phyloP scores from a whole-genome alignment of 2,113 vertebrate species.

The Lota lota region DNA sequence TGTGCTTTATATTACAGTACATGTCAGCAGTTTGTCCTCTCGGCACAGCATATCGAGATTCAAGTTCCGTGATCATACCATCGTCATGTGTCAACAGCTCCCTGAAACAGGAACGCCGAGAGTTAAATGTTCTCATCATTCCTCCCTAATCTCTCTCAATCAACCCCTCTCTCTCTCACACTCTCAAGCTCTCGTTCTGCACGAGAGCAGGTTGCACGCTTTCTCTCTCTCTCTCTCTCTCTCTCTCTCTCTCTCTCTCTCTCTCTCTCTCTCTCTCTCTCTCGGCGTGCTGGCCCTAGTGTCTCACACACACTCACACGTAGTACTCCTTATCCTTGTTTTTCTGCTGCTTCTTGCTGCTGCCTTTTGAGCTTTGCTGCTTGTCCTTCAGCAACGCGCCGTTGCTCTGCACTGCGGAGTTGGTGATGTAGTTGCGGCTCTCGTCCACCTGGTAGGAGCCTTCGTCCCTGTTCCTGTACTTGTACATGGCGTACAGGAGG shows the following conservation, averaged over 20 bases:
- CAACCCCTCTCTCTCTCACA: slow-evolving; percentile 10
- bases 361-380: slow-evolving; percentile 90
- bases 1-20: slow-evolving; percentile 97
- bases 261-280: slow-evolving; percentile 18
- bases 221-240: slow-evolving; percentile 17
- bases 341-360: slow-evolving; percentile 98
- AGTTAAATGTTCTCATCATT: slow-evolving; percentile 33
- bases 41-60: slow-evolving; percentile 68
- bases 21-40: slow-evolving; percentile 80
- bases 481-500: slow-evolving; percentile 99
- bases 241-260: slow-evolving; percentile 8
- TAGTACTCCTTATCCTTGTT: slow-evolving; percentile 99
- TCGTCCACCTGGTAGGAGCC: slow-evolving; percentile 99
- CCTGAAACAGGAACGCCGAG: slow-evolving; percentile 65
- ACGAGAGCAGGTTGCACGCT: slow-evolving; percentile 33
- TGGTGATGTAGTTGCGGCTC: slow-evolving; percentile 99
- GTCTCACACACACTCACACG: slow-evolving; percentile 78
- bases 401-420: slow-evolving; percentile 96
- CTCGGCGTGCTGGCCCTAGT: background rate
- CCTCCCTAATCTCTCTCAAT: slow-evolving; percentile 55
- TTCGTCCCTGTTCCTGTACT: slow-evolving; percentile 99
- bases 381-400: slow-evolving; percentile 97
- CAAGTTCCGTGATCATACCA: slow-evolving; percentile 73
- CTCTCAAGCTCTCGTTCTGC: slow-evolving; percentile 17
- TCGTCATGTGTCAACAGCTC: slow-evolving; percentile 75